phyloP scores from a whole-genome alignment of 2,797 vertebrate species.

The Cyclura pinguis region DNA sequence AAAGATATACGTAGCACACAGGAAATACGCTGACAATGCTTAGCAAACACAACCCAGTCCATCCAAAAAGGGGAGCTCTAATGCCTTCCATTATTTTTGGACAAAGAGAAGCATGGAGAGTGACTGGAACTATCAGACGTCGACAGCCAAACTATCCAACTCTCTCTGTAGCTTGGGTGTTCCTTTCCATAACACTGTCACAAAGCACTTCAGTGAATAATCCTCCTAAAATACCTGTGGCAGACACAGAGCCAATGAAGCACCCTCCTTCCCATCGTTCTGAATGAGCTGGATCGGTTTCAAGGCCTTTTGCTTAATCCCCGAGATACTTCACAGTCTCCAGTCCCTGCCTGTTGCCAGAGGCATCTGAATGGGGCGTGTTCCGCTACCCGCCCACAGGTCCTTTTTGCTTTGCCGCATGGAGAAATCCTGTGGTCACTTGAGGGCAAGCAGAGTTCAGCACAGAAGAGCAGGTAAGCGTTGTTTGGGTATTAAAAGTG shows the following conservation, averaged over 20 bases:
- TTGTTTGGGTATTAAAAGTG: constrained; percentile 27
- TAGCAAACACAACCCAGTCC: constrained; percentile 47
- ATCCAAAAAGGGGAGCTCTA: constrained; percentile 49
- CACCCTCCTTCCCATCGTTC: constrained; percentile 69
- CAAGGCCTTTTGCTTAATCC: constrained; percentile 72
- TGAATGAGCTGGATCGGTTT: constrained; percentile 73
- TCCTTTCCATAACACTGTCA: constrained; percentile 64
- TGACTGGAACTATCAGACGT: constrained; percentile 32
- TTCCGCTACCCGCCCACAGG: rapidly evolving
- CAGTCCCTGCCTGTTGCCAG: constrained; percentile 44
- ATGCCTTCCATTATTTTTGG: constrained; percentile 60
- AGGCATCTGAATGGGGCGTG: constrained; percentile 51
- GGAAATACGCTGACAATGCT: constrained; percentile 48
- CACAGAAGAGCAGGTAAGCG: not conserved
- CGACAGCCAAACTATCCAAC: constrained; percentile 32
- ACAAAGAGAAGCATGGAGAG: constrained; percentile 52
- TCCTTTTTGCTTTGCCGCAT: constrained; percentile 13
- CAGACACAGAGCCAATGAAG: constrained; percentile 60
- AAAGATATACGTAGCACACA: constrained; percentile 35
- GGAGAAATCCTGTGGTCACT: constrained; percentile 5
- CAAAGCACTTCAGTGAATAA: constrained; percentile 67
- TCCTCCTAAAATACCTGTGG: constrained; percentile 56
- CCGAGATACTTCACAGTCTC: constrained; percentile 47
- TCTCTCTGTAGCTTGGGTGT: constrained; percentile 57
- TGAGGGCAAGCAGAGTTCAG: constrained; percentile 21